Base-by-base conservation (phyloP, 1,140 invertebrate species). In the Drosophila orosa region DNA sequence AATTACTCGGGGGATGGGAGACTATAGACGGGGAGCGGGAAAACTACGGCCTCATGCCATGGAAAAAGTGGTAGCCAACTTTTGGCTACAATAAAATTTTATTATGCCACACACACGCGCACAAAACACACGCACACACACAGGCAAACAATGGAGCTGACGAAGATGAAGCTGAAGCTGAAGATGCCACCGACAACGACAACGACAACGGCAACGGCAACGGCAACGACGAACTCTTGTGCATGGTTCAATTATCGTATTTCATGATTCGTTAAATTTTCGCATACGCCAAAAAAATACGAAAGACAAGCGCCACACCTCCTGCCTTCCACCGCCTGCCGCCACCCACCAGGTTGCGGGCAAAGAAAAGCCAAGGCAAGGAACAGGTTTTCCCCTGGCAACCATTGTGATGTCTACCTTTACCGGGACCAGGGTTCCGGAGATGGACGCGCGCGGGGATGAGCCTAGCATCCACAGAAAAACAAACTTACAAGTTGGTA, bases 231-330 rank as follows among this genome's bases (percentile, higher is more conserved):
- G 76, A 87, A 87, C 76, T 90, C 85, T 89, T 87, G 85, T 89
- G 84, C 84, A 89, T 89, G 84, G 85, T 89, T 89, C 84, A 89
- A 89, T 89, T 89, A 89, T 89, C 85, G 84, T 89, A 90, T 89
- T 89, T 89, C 84, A 89, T 89, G 84, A 89, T 89, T 89, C 84
- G 84, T 89, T 89, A 89, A 89, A 89, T 89, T 89, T 89, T 89
- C 84, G 84, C 84, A 89, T 89, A 80, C 80, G 84, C 77, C 73
- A 84, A 80, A 89, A 86, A 82, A 85, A 86, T 90, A 89, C 77
- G 73, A 69, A 87, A 87, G 84, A 71, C 73, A 77, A 57, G 65
- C 50, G 48, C 19, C 54, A 25, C 56, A 19, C 31, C 37, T 9
- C 31, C 31, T 19, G n/a, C 31, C 27, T 17, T 19, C 24, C 24